Percentiles rank a stretch among this genome's conserved stretches.
These are phyloP conservation scores for Panulirus ornatus DNA, from an alignment of 1,140 invertebrate species.

Conservation along the genomic window DNA sequence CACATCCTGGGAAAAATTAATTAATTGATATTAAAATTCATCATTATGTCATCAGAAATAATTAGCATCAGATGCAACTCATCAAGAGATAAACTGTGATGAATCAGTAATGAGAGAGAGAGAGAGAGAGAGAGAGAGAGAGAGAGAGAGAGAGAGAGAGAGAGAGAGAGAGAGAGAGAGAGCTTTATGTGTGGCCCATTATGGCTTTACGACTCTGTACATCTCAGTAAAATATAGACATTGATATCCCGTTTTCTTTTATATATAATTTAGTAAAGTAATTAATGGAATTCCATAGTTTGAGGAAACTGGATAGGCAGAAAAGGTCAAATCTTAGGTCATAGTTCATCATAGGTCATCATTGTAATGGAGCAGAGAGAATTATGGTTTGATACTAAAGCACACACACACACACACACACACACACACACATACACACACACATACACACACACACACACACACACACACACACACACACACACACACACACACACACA, in stretches of 20 bases:
- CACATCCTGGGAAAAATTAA: neutral
- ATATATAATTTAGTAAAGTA: no score
- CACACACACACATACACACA: neutral
- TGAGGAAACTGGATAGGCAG: neutral
- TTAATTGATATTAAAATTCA: neutral
- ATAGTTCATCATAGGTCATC: neutral
- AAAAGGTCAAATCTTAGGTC: neutral
- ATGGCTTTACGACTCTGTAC: neutral
- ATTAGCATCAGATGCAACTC: neutral
- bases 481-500: neutral
- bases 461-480: slow-evolving; percentile 20
- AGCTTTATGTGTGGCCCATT: neutral
- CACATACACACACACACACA: neutral
- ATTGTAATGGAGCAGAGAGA: neutral
- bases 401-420: neutral
- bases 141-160: slow-evolving; percentile 29
- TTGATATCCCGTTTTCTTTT: neutral
- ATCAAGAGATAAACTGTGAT: neutral
- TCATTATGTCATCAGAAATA: neutral
- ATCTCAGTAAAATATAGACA: neutral
- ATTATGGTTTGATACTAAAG: neutral
- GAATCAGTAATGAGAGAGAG: neutral
- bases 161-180: slow-evolving; percentile 17
- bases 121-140: neutral
- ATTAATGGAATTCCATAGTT: neutral